Percentiles rank a stretch among this genome's conserved stretches.
Evolutionary conservation across 2,797 vertebrate genomes (phyloP).

Genomic region (Poecile montanus): DNA sequence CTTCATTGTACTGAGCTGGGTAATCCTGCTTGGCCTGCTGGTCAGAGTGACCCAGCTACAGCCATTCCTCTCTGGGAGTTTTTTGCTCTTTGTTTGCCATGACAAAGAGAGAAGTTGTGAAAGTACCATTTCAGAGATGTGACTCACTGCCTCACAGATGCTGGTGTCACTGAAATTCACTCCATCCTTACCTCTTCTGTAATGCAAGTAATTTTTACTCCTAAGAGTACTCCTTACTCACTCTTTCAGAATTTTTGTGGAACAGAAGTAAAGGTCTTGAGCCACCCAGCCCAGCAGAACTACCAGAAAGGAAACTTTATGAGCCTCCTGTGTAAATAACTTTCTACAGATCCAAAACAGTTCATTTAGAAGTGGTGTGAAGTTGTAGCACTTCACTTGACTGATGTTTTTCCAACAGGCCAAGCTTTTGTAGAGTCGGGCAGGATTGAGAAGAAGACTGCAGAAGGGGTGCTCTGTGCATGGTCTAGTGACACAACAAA

Average conservation of each 20-base stretch:
- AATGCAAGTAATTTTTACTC: not conserved
- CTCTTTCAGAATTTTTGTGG: not conserved
- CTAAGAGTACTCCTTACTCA: not conserved
- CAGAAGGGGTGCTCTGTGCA: fast-evolving
- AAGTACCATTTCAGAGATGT: not conserved
- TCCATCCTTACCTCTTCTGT: not conserved
- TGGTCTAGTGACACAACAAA: not conserved
- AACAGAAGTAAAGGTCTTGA: not conserved
- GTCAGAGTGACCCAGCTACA: not conserved
- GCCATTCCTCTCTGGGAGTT: not conserved
- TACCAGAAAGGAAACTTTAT: not conserved
- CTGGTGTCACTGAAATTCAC: not conserved
- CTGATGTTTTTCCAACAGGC: not conserved
- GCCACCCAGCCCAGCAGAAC: not conserved
- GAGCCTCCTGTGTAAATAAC: not conserved
- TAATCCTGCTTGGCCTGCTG: not conserved
- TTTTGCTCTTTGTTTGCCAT: not conserved
- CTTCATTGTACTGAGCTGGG: not conserved
- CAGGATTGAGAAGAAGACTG: not conserved
- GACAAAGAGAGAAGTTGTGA: not conserved
- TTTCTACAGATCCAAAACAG: not conserved
- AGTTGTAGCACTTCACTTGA: not conserved
- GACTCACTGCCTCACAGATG: not conserved
- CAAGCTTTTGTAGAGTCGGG: not conserved
- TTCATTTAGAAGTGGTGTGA: not conserved